Percentiles rank a stretch among this genome's conserved stretches.
phyloP scores from a whole-genome alignment of 2,113 vertebrate genomes.

The Nannospalax galili region DNA sequence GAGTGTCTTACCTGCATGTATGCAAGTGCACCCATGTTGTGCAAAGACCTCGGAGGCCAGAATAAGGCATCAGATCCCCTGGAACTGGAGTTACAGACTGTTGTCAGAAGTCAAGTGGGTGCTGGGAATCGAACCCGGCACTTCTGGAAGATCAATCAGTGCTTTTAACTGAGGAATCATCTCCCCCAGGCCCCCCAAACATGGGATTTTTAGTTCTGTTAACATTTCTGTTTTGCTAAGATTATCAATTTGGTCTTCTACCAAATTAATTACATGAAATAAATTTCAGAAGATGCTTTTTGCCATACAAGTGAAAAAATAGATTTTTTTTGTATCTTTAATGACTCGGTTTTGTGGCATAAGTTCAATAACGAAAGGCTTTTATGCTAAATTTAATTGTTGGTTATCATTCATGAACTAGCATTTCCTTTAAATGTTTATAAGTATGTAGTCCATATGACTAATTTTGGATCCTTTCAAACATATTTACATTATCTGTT shows the following conservation, averaged over 20 bases:
- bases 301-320: background rate
- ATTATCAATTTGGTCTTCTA: background rate
- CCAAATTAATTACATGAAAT: background rate
- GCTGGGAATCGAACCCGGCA: too few species aligned
- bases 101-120: too few species aligned
- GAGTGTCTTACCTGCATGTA: too few species aligned
- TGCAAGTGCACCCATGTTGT: too few species aligned
- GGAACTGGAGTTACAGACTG: too few species aligned
- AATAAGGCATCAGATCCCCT: too few species aligned
- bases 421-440: background rate
- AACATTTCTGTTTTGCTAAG: background rate
- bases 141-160: too few species aligned
- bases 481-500: background rate
- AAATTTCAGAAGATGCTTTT: background rate
- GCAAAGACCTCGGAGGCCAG: too few species aligned
- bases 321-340: background rate
- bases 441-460: background rate
- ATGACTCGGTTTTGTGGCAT: background rate
- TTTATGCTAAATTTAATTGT: background rate
- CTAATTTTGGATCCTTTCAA: constrained; percentile 5
- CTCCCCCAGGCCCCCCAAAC: background rate
- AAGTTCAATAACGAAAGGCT: background rate
- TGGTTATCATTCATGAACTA: background rate
- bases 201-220: background rate
- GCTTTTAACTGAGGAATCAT: too few species aligned